Conservation (phyloP, 2,797 vertebrate species). For the Gastrophryne carolinensis region DNA sequence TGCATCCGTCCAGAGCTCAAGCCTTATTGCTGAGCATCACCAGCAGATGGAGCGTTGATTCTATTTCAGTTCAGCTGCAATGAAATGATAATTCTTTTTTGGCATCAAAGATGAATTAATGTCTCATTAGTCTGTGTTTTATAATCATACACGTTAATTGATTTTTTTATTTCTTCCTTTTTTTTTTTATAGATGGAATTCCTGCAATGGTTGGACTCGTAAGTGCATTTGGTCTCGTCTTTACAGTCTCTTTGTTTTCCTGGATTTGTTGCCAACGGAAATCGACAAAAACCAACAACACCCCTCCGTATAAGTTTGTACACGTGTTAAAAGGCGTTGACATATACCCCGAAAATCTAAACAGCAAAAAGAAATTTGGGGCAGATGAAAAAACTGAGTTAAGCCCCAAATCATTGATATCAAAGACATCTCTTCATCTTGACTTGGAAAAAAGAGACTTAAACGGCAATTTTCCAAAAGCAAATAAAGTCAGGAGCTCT, state of each 20-base stretch:
- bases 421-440: conserved; percentile 84
- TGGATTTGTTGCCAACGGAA: conserved; percentile 99
- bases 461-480: conserved; percentile 92
- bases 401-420: conserved; percentile 69
- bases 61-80: not conserved
- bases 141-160: conserved; percentile 54
- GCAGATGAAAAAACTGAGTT: conserved; percentile 73
- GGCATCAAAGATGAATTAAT: not conserved
- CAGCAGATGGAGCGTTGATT: conserved; percentile 19
- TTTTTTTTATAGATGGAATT: conserved; percentile 79
- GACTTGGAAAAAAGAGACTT: conserved; percentile 93
- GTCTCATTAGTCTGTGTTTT: not conserved
- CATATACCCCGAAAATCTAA: conserved; percentile 94
- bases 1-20: too few species aligned
- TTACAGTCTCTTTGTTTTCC: conserved; percentile 90
- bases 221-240: conserved; percentile 92
- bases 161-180: conserved; percentile 59
- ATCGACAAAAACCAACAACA: conserved; percentile 89
- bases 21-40: not conserved
- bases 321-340: conserved; percentile 97
- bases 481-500: conserved; percentile 81
- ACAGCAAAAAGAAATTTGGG: conserved; percentile 90
- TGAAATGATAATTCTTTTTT: not conserved
- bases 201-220: conserved; percentile 89
- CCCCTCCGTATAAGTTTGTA: conserved; percentile 94